Percentiles rank a stretch among this genome's conserved stretches.
These are phyloP conservation scores for Tringa solitaria DNA, from an alignment of 2,113 vertebrate species.

Conservation along the genomic window DNA sequence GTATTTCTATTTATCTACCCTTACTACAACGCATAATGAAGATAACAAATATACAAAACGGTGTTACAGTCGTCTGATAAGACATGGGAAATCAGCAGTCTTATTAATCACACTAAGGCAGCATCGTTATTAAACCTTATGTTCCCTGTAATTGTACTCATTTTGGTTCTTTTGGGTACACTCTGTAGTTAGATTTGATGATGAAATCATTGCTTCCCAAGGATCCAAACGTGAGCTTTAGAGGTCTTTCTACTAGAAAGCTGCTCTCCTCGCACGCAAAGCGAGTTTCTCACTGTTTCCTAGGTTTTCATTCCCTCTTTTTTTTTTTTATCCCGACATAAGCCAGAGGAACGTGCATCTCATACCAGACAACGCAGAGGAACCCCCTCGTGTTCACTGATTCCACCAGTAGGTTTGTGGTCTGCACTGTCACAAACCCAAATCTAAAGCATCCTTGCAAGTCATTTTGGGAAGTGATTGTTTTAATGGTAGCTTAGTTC, in stretches of 20 bases:
- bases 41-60: slow-evolving; percentile 37
- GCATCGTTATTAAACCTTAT: neutral
- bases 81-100: slow-evolving; percentile 36
- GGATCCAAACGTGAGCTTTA: neutral
- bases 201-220: neutral
- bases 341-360: neutral
- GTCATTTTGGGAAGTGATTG: neutral
- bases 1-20: slow-evolving; percentile 63
- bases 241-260: neutral
- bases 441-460: neutral
- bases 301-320: neutral
- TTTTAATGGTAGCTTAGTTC: neutral
- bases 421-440: neutral
- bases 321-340: neutral
- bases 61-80: neutral
- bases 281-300: neutral
- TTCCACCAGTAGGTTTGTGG: neutral
- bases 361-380: neutral
- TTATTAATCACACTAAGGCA: slow-evolving; percentile 35
- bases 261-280: neutral
- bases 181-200: neutral
- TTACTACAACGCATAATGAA: neutral
- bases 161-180: neutral
- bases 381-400: neutral
- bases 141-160: neutral